Conservation (phyloP, 2,888 invertebrate genomes). For the Rhagonycha lutea region DNA sequence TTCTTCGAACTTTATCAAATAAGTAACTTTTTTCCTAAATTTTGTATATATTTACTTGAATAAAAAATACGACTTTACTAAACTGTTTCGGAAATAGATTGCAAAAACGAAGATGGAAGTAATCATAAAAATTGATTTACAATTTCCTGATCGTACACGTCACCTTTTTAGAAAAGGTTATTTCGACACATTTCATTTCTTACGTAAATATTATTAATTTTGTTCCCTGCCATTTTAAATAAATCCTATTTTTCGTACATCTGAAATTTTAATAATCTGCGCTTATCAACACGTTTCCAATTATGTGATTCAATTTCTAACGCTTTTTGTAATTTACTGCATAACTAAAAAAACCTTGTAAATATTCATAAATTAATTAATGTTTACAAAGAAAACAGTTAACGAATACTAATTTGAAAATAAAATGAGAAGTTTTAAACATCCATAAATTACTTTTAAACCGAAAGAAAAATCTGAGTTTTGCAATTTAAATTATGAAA, state of each 20-base stretch:
- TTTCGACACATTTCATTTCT: not conserved
- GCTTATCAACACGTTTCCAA: not conserved
- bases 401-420: not conserved
- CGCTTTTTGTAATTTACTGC: not conserved
- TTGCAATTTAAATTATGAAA: not conserved
- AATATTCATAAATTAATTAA: not conserved
- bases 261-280: not conserved
- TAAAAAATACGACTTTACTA: not conserved
- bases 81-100: not conserved
- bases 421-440: not conserved
- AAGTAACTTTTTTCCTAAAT: not conserved
- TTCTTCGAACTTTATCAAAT: too few relatives aligned
- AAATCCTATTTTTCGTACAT: not conserved
- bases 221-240: not conserved
- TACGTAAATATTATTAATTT: not conserved
- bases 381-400: not conserved
- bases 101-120: not conserved
- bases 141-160: not conserved
- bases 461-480: not conserved
- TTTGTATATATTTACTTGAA: not conserved
- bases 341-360: not conserved
- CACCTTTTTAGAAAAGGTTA: not conserved
- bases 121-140: conserved; percentile 2
- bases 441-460: not conserved
- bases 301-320: not conserved